Evolutionary conservation across 2,888 invertebrate species (phyloP), one percentile per base, ranked within the genome.

Genomic region (Sthenelais limicola): DNA sequence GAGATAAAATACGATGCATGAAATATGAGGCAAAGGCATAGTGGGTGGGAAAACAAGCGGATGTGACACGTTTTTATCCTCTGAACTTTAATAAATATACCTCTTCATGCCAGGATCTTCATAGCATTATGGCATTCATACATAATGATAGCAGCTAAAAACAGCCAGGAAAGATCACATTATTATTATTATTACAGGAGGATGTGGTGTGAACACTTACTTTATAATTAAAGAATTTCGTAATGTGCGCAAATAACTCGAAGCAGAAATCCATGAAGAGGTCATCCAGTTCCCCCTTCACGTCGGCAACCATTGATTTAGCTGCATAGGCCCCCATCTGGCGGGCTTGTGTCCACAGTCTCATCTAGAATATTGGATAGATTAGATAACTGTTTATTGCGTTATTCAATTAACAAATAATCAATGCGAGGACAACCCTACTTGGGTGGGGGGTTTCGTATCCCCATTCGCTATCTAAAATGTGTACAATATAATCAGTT

Each of bases 241-340:
- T 99, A 24, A 96, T 95, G 88, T 99, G 99, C 0, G 97, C 93
- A 85, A 99, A 99, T 43, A 99, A 88, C 89, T 99, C 99, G 89
- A 99, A 99, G 86, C 96, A 96, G 87, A 98, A 97, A 87, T 98
- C 98, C 88, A 88, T 78, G 0, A 77, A 75, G 21, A 86, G 78
- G 15, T 80, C 78, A 1, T 38, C 38, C 1, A 62, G 62, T 72
- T 84, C 82, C 7, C 75, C 73, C 3, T 75, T 76, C 12, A 71
- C n/a, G 12, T 82, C 78, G 15, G 86, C 86, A 5, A 82, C 79
- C 94, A 99, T 98, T 73, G 93, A 92, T 86, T 94, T 94, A 0
- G 96, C 98, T 30, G 95, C 96, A 90, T 95, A 97, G 71, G 92
- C 91, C 12, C 98, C 99, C 97, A 98, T 98, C 89, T 98, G 97